phyloP scores from a whole-genome alignment of 2,113 vertebrate species.

The Phyllostomus hastatus region DNA sequence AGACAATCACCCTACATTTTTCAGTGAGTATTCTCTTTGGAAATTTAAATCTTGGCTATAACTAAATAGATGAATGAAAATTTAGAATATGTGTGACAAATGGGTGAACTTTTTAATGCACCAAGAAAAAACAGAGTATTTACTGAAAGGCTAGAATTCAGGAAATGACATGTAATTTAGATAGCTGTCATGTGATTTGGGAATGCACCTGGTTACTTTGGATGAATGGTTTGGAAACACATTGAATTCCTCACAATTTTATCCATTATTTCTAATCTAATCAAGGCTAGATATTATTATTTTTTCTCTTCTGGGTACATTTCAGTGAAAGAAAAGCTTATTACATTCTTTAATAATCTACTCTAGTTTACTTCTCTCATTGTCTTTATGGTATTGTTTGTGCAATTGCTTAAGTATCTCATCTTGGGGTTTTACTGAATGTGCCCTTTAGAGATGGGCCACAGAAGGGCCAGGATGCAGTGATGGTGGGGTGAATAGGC shows the following conservation, averaged over 20 bases:
- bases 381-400: neutral
- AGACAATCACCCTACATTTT: neutral
- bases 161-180: neutral
- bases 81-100: slow-evolving; percentile 2
- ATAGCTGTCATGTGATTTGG: neutral
- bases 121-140: neutral
- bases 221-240: neutral
- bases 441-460: neutral
- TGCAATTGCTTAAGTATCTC: neutral
- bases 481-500: neutral
- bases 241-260: slow-evolving; percentile 24
- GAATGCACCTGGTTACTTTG: neutral
- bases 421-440: neutral
- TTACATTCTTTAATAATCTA: neutral
- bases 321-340: neutral
- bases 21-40: neutral
- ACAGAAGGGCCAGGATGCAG: neutral
- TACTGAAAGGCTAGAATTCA: neutral
- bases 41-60: slow-evolving; percentile 27
- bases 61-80: neutral
- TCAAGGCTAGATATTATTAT: neutral
- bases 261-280: neutral
- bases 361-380: neutral
- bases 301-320: neutral
- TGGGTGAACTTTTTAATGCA: neutral